phyloP scores from a whole-genome alignment of 2,888 invertebrate species.

The Sinodicranocentrus sp. region DNA sequence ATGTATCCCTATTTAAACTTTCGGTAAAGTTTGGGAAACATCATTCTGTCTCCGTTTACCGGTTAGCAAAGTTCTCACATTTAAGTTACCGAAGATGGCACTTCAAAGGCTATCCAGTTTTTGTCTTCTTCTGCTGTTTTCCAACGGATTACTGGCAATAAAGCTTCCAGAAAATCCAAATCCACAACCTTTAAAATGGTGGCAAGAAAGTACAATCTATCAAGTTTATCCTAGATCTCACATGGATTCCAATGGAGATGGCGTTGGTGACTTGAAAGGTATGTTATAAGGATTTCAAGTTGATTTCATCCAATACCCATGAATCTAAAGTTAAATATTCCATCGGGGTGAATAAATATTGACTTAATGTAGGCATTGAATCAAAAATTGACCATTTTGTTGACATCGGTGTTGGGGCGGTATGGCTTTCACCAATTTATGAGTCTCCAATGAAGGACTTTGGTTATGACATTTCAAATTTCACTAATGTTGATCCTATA shows the following conservation, averaged over 20 bases:
- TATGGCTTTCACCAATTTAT: constrained; percentile 91
- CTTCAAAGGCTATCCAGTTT: too few relatives aligned
- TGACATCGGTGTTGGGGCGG: constrained; percentile 85
- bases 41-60: too few relatives aligned
- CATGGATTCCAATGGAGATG: constrained; percentile 89
- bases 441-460: constrained; percentile 91
- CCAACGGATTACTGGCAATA: constrained; percentile 12
- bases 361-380: constrained; percentile 79
- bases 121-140: constrained; percentile 7
- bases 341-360: too few relatives aligned
- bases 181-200: constrained; percentile 84
- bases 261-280: constrained; percentile 87
- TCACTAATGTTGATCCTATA: constrained; percentile 85
- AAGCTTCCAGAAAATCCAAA: constrained; percentile 37
- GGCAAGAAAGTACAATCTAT: constrained; percentile 89
- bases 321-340: too few relatives aligned
- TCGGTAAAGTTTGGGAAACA: too few relatives aligned
- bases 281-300: too few relatives aligned
- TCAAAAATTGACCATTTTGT: constrained; percentile 81
- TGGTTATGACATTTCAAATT: constrained; percentile 92
- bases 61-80: too few relatives aligned
- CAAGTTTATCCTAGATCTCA: constrained; percentile 93
- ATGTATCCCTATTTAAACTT: too few relatives aligned
- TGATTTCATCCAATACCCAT: too few relatives aligned
- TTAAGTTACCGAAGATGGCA: too few relatives aligned